Percentiles rank a stretch among this genome's conserved stretches.
Conservation (phyloP, 2,113 vertebrate genomes). For the Crotalus horridus region DNA sequence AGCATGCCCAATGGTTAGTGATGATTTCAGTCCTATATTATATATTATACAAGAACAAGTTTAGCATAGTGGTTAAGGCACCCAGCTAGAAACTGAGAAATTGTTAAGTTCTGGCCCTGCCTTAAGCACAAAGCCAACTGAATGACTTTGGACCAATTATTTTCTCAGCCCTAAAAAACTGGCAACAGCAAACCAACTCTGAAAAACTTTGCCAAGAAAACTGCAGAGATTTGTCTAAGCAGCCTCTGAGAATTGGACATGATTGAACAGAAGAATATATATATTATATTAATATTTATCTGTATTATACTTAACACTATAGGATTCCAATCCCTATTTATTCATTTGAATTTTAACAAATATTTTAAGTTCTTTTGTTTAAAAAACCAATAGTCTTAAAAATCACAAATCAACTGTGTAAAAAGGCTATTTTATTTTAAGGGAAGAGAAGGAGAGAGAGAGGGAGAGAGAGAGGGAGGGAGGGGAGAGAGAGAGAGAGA, state of each 20-base stretch:
- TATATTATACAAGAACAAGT: not conserved
- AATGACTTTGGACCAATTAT: not conserved
- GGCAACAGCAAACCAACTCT: not conserved
- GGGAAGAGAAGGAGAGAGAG: too few relatives aligned
- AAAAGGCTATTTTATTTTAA: not conserved
- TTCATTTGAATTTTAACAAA: not conserved
- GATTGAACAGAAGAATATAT: not conserved
- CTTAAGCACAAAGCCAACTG: not conserved
- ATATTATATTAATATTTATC: not conserved
- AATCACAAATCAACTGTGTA: not conserved
- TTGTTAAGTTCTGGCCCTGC: not conserved
- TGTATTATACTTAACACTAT: not conserved
- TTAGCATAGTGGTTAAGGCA: not conserved
- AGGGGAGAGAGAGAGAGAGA: too few relatives aligned
- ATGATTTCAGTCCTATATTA: not conserved
- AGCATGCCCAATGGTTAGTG: not conserved
- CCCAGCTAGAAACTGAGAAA: not conserved
- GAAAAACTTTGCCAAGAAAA: not conserved
- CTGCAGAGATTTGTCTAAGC: not conserved
- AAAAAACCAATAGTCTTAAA: not conserved
- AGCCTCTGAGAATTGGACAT: not conserved
- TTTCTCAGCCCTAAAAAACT: not conserved
- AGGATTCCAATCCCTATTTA: not conserved
- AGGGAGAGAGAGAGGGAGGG: too few relatives aligned
- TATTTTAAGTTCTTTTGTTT: not conserved